Percentiles rank a stretch among this genome's conserved stretches.
phyloP scores from a whole-genome alignment of 2,888 invertebrate species.

The Conus canariensis region DNA sequence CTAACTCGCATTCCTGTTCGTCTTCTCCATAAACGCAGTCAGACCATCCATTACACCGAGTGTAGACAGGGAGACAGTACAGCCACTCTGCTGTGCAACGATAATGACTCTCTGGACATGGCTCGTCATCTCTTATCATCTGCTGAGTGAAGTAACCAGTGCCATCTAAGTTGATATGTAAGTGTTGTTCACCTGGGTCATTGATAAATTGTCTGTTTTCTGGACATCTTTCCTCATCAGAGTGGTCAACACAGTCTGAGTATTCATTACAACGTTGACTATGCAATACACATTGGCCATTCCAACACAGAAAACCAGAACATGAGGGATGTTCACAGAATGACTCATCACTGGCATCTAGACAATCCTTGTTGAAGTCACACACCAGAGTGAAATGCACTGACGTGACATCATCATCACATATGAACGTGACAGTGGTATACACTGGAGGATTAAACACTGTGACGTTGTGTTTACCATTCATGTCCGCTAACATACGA shows the following conservation, averaged over 20 bases:
- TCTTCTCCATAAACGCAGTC: constrained; percentile 47
- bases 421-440: background rate
- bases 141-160: constrained; percentile 39
- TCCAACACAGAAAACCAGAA: background rate
- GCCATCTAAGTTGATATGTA: constrained; percentile 42
- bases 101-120: constrained; percentile 44
- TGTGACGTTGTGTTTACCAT: background rate
- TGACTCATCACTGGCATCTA: background rate
- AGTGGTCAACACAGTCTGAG: background rate
- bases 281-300: background rate
- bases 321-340: constrained; percentile 6
- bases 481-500: background rate
- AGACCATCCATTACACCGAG: constrained; percentile 44
- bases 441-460: background rate
- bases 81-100: constrained; percentile 22
- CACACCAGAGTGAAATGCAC: background rate
- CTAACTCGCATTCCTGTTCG: constrained; percentile 31
- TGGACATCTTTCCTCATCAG: no score
- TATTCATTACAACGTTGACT: background rate
- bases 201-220: background rate
- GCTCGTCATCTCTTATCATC: background rate
- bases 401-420: background rate
- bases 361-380: background rate
- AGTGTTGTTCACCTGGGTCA: background rate
- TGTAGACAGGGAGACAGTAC: constrained; percentile 49